phyloP scores from a whole-genome alignment of 2,797 vertebrate species.

The Sparidentex hasta region DNA sequence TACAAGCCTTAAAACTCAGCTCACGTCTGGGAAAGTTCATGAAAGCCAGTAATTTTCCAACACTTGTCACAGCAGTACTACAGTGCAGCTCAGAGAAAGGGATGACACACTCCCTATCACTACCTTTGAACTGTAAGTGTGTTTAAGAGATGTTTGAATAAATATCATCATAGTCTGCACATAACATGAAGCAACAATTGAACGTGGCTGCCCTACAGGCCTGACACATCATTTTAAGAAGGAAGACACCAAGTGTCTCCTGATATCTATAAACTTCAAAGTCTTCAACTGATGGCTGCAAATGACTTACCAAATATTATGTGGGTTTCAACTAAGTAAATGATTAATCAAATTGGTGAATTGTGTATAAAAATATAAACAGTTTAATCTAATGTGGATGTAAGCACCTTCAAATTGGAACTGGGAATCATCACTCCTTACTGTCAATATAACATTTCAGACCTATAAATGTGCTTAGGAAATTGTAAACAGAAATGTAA shows the following conservation, averaged over 20 bases:
- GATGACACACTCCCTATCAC: not conserved
- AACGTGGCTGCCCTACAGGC: not conserved
- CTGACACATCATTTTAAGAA: not conserved
- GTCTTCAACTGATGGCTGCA: not conserved
- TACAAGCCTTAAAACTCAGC: not conserved
- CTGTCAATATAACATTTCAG: not conserved
- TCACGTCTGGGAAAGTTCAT: not conserved
- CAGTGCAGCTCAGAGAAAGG: not conserved
- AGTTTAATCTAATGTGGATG: not conserved
- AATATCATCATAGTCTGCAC: not conserved
- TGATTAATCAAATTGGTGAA: too few relatives aligned
- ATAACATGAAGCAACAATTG: not conserved
- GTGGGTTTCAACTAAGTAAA: not conserved
- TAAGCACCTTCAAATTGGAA: not conserved
- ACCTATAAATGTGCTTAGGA: not conserved
- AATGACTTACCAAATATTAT: not conserved
- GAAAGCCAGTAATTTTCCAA: not conserved
- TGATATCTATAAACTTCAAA: not conserved
- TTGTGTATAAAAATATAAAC: not conserved
- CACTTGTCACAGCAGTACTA: not conserved
- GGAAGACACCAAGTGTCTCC: not conserved
- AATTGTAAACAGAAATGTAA: not conserved
- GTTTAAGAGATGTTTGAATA: not conserved
- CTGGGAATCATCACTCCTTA: not conserved
- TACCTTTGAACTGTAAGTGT: not conserved